phyloP scores from a whole-genome alignment of 2,888 invertebrate genomes.

The Xestobium rufovillosum region DNA sequence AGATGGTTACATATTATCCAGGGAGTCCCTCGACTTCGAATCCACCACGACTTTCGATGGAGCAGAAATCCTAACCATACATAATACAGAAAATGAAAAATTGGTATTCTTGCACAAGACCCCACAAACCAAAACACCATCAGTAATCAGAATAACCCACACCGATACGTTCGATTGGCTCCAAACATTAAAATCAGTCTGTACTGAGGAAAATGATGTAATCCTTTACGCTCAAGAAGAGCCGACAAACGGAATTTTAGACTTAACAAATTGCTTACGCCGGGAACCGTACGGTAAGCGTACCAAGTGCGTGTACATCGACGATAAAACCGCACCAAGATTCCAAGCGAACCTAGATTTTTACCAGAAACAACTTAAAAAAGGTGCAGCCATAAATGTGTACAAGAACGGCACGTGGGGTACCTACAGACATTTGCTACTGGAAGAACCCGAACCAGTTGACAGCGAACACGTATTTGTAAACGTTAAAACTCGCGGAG shows the following conservation, averaged over 20 bases:
- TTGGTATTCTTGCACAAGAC: conserved; percentile 45
- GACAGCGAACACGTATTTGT: conserved; percentile 72
- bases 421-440: conserved; percentile 68
- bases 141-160: background rate
- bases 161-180: conserved; percentile 49
- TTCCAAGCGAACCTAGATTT: conserved; percentile 58
- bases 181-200: conserved; percentile 39
- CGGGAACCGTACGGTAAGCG: conserved; percentile 50
- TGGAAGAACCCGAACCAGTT: conserved; percentile 37
- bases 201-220: conserved; percentile 44
- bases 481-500: conserved; percentile 72
- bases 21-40: conserved; percentile 50
- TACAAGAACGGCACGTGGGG: conserved; percentile 50
- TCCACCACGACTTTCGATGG: too few species aligned
- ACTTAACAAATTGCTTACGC: conserved; percentile 60
- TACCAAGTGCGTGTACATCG: conserved; percentile 49
- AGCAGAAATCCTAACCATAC: conserved; percentile 47
- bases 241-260: conserved; percentile 66
- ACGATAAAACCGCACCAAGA: conserved; percentile 55
- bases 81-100: conserved; percentile 47
- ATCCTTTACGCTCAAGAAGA: conserved; percentile 59
- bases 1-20: conserved; percentile 54
- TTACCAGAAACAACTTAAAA: conserved; percentile 58
- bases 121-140: too few species aligned
- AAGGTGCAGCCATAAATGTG: conserved; percentile 74